Evolutionary conservation across 2,797 vertebrate species (phyloP).

Genomic region (Pipistrellus pygmaeus): DNA sequence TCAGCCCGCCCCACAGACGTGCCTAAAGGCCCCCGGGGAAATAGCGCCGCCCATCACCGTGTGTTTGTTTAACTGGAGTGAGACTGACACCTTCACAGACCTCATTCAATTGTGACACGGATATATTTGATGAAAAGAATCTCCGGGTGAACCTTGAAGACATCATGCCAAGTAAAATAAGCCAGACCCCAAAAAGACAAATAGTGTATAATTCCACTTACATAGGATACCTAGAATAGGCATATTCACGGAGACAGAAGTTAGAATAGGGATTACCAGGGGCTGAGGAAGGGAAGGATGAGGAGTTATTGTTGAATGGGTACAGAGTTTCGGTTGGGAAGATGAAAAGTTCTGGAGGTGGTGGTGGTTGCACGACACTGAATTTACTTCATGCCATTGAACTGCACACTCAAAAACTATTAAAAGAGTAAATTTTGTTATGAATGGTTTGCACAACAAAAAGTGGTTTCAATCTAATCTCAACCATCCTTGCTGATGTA

Average conservation of each 20-base stretch:
- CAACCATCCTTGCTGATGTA: background rate
- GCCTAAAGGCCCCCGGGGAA: background rate
- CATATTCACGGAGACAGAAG: background rate
- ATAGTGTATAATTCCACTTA: background rate
- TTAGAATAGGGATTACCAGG: background rate
- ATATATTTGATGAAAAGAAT: background rate
- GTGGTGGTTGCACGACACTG: accelerated
- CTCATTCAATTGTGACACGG: background rate
- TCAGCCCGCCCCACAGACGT: background rate
- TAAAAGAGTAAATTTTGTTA: background rate
- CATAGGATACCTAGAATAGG: background rate
- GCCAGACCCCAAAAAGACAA: background rate
- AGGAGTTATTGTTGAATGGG: background rate
- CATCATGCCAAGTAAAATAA: slow-evolving; percentile 29
- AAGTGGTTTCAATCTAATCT: background rate
- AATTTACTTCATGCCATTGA: background rate
- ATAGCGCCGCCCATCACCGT: background rate
- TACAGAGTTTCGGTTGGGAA: background rate
- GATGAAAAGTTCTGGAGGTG: background rate
- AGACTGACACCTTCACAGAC: background rate
- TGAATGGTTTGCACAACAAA: background rate
- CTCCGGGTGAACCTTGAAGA: background rate
- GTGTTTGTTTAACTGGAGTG: background rate
- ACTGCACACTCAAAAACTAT: background rate
- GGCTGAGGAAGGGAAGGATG: background rate